Conservation (phyloP, 2,797 vertebrate species). For the Poecile montanus region DNA sequence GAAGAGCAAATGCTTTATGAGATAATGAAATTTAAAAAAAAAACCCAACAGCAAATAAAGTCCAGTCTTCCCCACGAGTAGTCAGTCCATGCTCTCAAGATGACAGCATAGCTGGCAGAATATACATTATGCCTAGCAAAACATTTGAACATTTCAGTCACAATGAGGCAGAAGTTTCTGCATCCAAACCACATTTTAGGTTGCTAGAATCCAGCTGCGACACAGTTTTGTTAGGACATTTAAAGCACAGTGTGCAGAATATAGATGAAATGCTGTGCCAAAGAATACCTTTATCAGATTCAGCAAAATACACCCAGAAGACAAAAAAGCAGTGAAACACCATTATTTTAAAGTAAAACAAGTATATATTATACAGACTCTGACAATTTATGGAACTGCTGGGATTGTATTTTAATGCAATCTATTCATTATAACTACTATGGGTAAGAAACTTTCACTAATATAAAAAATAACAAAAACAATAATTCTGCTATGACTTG, state of each 20-base stretch:
- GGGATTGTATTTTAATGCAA: background rate
- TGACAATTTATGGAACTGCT: background rate
- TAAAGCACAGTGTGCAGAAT: constrained; percentile 12
- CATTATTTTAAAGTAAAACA: constrained; percentile 24
- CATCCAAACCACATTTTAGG: constrained; percentile 10
- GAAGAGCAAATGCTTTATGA: background rate
- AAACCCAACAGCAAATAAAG: background rate
- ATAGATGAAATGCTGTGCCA: constrained; percentile 4
- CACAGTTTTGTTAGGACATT: background rate
- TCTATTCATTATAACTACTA: background rate
- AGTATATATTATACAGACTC: background rate
- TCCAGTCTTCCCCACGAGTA: background rate
- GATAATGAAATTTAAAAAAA: background rate
- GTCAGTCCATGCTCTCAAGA: background rate
- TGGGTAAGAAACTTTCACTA: background rate
- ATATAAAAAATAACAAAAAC: background rate
- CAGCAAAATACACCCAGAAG: constrained; percentile 25
- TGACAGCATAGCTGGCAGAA: background rate
- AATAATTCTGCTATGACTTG: background rate
- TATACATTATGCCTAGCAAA: background rate
- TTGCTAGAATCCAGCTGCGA: constrained; percentile 29
- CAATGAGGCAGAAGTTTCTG: background rate
- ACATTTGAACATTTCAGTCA: background rate
- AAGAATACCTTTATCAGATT: background rate
- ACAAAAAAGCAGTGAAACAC: background rate